A percentile compares a stretch with the other conserved stretches of the same genome.
Evolutionary conservation across 2,113 vertebrate species (phyloP).

Genomic region (Camarhynchus parvulus): DNA sequence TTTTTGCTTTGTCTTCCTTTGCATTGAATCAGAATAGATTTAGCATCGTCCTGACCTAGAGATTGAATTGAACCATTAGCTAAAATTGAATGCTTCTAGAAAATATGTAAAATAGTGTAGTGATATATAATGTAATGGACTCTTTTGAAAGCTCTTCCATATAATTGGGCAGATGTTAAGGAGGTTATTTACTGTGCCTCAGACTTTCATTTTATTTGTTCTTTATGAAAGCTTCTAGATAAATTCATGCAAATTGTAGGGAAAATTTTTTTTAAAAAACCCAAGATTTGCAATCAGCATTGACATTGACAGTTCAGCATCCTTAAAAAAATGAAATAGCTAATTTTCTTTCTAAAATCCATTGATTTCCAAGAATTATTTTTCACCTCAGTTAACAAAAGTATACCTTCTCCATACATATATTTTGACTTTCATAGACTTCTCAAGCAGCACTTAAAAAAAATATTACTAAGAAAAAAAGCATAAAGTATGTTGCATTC

Average conservation of each 20-base stretch:
- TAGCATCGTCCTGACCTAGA: slow-evolving; percentile 8
- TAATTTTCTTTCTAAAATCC: background rate
- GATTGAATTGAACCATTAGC: background rate
- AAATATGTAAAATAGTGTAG: background rate
- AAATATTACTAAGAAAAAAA: background rate
- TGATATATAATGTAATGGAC: background rate
- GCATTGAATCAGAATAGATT: background rate
- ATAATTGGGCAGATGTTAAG: background rate
- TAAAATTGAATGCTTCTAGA: slow-evolving; percentile 14
- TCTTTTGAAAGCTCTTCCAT: background rate
- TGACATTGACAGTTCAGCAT: background rate
- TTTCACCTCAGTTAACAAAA: background rate
- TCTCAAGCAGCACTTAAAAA: background rate
- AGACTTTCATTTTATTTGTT: background rate
- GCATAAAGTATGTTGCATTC: background rate
- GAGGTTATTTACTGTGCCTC: background rate
- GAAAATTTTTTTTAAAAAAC: background rate
- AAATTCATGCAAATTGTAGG: background rate
- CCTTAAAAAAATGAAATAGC: background rate
- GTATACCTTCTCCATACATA: background rate
- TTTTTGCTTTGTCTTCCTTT: background rate
- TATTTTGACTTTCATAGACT: background rate
- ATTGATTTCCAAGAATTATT: background rate
- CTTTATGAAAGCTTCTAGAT: background rate
- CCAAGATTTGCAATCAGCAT: background rate